Base-by-base conservation (phyloP, 2,888 invertebrate species). In the Campaea margaritaria region DNA sequence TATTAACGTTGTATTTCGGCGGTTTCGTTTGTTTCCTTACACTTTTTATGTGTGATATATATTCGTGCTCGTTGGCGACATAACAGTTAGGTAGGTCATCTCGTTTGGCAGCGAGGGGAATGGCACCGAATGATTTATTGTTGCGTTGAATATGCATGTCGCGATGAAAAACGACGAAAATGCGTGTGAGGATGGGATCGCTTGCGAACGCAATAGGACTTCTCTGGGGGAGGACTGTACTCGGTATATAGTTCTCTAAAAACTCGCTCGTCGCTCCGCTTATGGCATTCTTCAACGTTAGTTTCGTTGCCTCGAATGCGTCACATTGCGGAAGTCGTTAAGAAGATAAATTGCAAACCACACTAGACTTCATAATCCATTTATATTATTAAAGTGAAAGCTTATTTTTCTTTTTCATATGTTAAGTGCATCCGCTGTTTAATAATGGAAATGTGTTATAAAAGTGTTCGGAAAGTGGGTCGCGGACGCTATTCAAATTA, bases 141-240 rank as follows among this genome's bases (percentile, higher is more conserved):
- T 89, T 80, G 75, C 79, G 89, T 89, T 91, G 90, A 92, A 91
- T 91, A 92, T 91, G 90, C 91, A 91, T 90, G 90, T 88, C 87
- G 83, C 79, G 84, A 91, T 91, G 91, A 92, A 91, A 91, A 91
- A 91, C 90, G 87, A 89, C 81, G 85, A 84, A 80, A 79, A 84
- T 83, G 77, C 79, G 81, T 79, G 79, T 73, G 76, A 67, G 79
- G 73, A 76, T 77, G 68, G 75, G 74, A 72, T 75, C 70, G 65
- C 70, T 63, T 59, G 57, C 66, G 60, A 47, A 39, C 45, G 54
- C 36, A 43, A 47, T 48, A 52, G 41, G 48, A 43, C 5, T 44
- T 31, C 43, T 52, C 43, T 42, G 36, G 28, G 44, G 12, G 42
- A 36, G 12, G 28, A n/a, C n/a, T n/a, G n/a, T n/a, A n/a, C n/a